phyloP scores from a whole-genome alignment of 2,797 vertebrate genomes.

The Lutra lutra region DNA sequence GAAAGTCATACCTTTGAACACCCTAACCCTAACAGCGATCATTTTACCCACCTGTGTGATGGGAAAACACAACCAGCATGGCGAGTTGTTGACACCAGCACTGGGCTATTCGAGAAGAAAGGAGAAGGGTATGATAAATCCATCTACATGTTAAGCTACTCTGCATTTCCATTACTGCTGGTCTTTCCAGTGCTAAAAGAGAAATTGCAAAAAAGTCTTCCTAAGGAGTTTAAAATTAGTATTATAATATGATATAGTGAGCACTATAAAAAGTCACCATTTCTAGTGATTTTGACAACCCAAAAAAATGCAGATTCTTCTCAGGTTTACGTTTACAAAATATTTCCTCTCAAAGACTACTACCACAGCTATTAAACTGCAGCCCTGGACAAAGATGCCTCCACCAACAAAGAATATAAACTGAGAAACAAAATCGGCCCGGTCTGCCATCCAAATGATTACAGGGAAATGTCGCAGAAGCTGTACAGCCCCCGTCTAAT shows the following conservation, averaged over 20 bases:
- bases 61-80: neutral
- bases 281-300: neutral
- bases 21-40: neutral
- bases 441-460: slow-evolving; percentile 16
- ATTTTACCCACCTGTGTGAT: neutral
- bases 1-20: neutral
- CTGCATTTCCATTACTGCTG: neutral
- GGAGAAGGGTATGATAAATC: neutral
- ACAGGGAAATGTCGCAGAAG: neutral
- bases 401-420: slow-evolving; percentile 31
- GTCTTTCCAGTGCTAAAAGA: neutral
- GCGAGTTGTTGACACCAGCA: neutral
- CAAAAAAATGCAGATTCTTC: slow-evolving; percentile 32
- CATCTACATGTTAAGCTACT: neutral
- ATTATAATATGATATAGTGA: neutral
- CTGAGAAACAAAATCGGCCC: neutral
- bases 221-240: slow-evolving; percentile 14
- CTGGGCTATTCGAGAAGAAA: neutral
- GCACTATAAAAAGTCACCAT: neutral
- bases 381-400: slow-evolving; percentile 21
- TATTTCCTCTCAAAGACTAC: slow-evolving; percentile 47
- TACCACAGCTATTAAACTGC: slow-evolving; percentile 20
- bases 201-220: neutral
- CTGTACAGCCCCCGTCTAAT: slow-evolving; percentile 2
- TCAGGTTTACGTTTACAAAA: slow-evolving; percentile 47